A percentile compares a stretch with the other conserved stretches of the same genome.
Evolutionary conservation across 2,113 vertebrate species (phyloP).

Genomic region (Micromys minutus): DNA sequence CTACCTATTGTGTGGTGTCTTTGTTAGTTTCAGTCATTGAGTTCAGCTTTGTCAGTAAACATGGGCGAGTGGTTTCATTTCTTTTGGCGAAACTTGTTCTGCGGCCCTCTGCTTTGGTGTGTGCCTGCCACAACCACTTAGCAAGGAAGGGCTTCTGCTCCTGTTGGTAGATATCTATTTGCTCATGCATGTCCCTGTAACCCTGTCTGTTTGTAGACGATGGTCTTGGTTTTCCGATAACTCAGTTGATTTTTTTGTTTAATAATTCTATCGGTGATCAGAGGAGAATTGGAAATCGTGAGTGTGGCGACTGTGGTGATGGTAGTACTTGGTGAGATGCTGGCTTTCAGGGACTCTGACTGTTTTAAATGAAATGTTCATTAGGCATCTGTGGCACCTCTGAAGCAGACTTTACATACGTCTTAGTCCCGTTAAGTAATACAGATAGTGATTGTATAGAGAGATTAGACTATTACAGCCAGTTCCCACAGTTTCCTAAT

Average conservation of each 20-base stretch:
- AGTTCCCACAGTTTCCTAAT: not conserved
- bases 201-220: not conserved
- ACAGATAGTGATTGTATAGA: not conserved
- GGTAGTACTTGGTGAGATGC: not conserved
- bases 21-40: not conserved
- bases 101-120: not conserved
- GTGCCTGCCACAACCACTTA: not conserved
- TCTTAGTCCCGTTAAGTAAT: not conserved
- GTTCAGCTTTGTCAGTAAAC: slow-evolving; percentile 2
- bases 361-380: not conserved
- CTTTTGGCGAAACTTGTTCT: not conserved
- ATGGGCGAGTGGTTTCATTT: not conserved
- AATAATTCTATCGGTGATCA: not conserved
- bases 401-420: not conserved
- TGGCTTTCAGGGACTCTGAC: not conserved
- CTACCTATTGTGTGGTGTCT: slow-evolving; percentile 5
- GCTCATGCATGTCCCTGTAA: not conserved
- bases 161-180: not conserved
- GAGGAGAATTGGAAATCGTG: not conserved
- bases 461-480: not conserved
- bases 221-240: not conserved
- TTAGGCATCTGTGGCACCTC: not conserved
- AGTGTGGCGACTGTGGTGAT: not conserved
- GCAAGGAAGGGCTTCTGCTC: not conserved
- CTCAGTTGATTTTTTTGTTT: not conserved